Base-by-base conservation (phyloP, 1,140 invertebrate genomes). In the Drosophila bifasciata region DNA sequence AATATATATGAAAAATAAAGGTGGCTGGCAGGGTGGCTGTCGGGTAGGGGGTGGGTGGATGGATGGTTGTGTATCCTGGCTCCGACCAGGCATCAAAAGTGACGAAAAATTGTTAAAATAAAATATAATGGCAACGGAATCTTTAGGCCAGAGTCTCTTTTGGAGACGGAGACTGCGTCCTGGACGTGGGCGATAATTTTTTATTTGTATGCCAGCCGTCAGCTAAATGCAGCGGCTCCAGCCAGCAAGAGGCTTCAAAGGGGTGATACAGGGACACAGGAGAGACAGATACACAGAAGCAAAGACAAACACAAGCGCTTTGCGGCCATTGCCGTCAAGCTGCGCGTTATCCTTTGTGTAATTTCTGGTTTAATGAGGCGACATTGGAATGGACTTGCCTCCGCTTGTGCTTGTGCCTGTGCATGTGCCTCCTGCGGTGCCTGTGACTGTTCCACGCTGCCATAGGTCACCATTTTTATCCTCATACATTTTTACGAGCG, bases 321-420 rank as follows among this genome's bases (percentile, higher is more conserved):
- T 75, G 74, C 66, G 59, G 66, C 60, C 60, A 67, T 59, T 76
- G 63, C 58, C 49, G 52, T 85, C 79, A 74, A 79, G 70, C 63
- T 79, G 69, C 62, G 63, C 76, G 76, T 89, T 86, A 86, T 86
- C 81, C 81, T 88, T 86, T 86, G 73, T 78, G 81, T 89, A 80
- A 84, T 84, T 84, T 86, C 79, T 83, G 81, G 83, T 86, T 85
- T 86, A 86, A 86, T 86, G 81, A 83, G 78, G 84, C 74, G 75
- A 50, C 69, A 89, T 76, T 66, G 67, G 72, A 48, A 56, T 45
- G 64, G 62, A 50, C 64, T 59, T 57, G 46, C 57, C 21, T 19
- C n/a, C 15, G 8, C 3, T 21, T 21, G 7, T 1, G 16, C 48
- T 15, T 16, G 23, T n/a, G 8, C 50, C 21, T 11, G 16, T 9